phyloP scores from a whole-genome alignment of 2,113 vertebrate species.

The Henicopernis longicauda region DNA sequence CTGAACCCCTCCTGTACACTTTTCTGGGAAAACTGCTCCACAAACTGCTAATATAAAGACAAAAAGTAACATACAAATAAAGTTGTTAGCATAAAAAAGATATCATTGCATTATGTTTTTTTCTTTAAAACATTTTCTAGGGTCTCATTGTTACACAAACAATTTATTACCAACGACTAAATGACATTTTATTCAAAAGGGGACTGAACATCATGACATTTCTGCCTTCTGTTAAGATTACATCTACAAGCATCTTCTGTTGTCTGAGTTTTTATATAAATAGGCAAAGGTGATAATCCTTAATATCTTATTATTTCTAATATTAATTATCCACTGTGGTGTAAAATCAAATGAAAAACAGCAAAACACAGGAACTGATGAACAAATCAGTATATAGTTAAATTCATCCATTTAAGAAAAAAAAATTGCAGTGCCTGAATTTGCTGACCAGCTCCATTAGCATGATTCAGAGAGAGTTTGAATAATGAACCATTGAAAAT shows the following conservation, averaged over 20 bases:
- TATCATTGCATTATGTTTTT: background rate
- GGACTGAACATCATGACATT: background rate
- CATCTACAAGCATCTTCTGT: constrained; percentile 24
- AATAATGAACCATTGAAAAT: background rate
- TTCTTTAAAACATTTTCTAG: background rate
- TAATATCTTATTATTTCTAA: background rate
- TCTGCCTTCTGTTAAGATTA: constrained; percentile 23
- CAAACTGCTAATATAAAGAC: background rate
- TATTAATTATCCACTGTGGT: constrained; percentile 1
- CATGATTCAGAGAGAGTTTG: background rate
- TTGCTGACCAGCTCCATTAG: background rate
- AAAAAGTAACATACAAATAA: background rate
- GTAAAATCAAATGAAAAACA: background rate
- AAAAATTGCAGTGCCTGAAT: background rate
- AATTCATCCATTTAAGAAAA: background rate
- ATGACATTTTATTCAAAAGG: background rate
- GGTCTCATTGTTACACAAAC: background rate
- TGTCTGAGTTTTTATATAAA: background rate
- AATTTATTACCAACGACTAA: background rate
- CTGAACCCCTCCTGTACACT: background rate
- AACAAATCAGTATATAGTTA: background rate
- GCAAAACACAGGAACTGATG: background rate
- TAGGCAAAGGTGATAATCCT: background rate
- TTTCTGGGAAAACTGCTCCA: background rate
- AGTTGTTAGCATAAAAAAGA: background rate